phyloP scores from a whole-genome alignment of 2,888 invertebrate species.

The Poecilus cupreus region DNA sequence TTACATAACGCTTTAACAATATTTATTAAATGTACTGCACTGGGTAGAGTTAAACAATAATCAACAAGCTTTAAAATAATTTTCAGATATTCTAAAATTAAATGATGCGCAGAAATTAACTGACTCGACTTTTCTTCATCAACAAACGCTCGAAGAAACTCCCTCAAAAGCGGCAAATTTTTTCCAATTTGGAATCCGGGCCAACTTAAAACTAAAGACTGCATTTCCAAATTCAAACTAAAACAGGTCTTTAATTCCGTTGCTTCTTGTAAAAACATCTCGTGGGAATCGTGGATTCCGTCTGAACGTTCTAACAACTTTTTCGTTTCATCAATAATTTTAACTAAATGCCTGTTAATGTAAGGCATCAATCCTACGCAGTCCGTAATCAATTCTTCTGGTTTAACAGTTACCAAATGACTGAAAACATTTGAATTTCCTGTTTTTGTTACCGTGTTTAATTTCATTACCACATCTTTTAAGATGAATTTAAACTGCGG shows the following conservation, averaged over 20 bases:
- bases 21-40: slow-evolving; percentile 76
- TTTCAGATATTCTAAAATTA: slow-evolving; percentile 70
- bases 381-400: slow-evolving; percentile 69
- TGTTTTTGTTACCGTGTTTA: slow-evolving; percentile 71
- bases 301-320: slow-evolving; percentile 74
- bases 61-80: slow-evolving; percentile 73
- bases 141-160: slow-evolving; percentile 75
- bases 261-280: slow-evolving; percentile 75
- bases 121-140: slow-evolving; percentile 65
- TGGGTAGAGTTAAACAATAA: slow-evolving; percentile 75
- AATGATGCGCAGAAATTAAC: slow-evolving; percentile 67
- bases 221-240: slow-evolving; percentile 70
- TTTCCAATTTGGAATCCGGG: slow-evolving; percentile 71
- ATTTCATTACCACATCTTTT: slow-evolving; percentile 77
- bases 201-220: slow-evolving; percentile 74
- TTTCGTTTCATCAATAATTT: slow-evolving; percentile 70
- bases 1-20: slow-evolving; percentile 74
- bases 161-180: slow-evolving; percentile 69
- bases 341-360: slow-evolving; percentile 72
- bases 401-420: slow-evolving; percentile 67
- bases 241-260: slow-evolving; percentile 73
- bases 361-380: slow-evolving; percentile 72
- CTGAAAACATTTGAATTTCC: slow-evolving; percentile 64
- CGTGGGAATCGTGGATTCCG: slow-evolving; percentile 76
- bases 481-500: slow-evolving; percentile 73